Evolutionary conservation across 2,113 vertebrate species (phyloP).

Genomic region (Otolemur garnettii): DNA sequence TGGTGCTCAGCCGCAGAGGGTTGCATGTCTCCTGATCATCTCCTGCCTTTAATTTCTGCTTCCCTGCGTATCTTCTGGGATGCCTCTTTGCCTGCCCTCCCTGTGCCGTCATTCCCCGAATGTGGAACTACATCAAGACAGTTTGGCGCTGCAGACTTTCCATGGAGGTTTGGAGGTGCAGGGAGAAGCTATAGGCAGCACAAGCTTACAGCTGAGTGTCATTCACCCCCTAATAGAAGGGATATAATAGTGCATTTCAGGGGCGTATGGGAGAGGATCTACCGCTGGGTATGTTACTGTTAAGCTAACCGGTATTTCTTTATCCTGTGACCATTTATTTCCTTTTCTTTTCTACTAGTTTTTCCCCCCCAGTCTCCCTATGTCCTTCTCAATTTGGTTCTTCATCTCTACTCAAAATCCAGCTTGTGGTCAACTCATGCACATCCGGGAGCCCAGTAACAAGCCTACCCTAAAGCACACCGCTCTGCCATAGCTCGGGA

Average conservation of each 20-base stretch:
- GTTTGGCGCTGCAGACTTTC: neutral
- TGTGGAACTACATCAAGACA: neutral
- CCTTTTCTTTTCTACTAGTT: neutral
- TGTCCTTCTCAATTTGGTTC: slow-evolving; percentile 39
- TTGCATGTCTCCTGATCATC: neutral
- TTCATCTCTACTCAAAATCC: slow-evolving; percentile 18
- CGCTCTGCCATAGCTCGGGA: neutral
- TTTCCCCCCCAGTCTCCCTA: neutral
- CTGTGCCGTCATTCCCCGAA: neutral
- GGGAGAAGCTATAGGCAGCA: neutral
- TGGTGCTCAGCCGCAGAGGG: neutral
- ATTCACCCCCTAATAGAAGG: neutral
- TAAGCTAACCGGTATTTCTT: neutral
- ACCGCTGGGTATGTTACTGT: neutral
- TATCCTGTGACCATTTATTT: neutral
- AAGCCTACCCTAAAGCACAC: slow-evolving; percentile 16
- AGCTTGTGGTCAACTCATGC: neutral
- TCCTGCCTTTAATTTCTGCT: neutral
- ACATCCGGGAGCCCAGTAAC: neutral
- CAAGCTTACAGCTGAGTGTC: neutral
- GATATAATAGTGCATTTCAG: neutral
- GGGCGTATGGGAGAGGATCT: neutral
- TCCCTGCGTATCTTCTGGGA: neutral
- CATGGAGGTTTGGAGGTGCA: neutral
- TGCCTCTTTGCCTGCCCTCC: neutral